These are phyloP conservation scores for Anniella stebbinsi DNA, from an alignment of 2,797 vertebrate species.

Conservation along the genomic window DNA sequence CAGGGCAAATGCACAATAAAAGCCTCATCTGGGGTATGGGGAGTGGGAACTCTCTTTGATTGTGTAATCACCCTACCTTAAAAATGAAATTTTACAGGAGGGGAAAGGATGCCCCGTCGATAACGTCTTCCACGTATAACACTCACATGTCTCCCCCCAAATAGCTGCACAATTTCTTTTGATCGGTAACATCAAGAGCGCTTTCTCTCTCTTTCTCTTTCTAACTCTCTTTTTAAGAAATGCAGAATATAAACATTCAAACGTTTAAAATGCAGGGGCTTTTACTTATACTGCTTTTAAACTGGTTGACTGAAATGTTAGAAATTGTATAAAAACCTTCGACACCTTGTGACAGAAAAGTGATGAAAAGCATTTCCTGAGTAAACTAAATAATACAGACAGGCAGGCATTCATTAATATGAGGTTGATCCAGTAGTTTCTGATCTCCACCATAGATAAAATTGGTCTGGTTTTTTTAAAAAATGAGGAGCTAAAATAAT, in stretches of 20 bases:
- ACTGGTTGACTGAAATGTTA: neutral
- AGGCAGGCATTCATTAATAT: neutral
- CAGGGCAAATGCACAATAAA: too few relatives aligned
- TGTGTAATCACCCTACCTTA: too few relatives aligned
- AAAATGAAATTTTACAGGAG: too few relatives aligned
- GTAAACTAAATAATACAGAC: conserved; percentile 6
- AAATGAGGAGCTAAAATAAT: neutral
- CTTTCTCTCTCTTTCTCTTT: neutral
- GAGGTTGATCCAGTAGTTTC: neutral
- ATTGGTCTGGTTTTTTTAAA: neutral
- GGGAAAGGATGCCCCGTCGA: too few relatives aligned
- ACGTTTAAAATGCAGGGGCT: neutral
- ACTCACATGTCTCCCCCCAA: too few relatives aligned
- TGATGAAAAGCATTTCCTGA: neutral
- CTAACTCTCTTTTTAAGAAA: neutral
- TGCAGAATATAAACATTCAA: neutral
- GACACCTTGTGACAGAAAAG: neutral
- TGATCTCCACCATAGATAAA: neutral
- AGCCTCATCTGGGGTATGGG: too few relatives aligned
- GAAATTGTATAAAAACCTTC: neutral
- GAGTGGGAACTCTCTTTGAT: too few relatives aligned
- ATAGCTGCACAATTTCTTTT: too few relatives aligned
- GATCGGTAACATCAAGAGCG: too few relatives aligned
- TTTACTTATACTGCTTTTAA: neutral
- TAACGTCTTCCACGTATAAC: too few relatives aligned